Conservation (phyloP, 2,113 vertebrate species). For the Pitta sordida region DNA sequence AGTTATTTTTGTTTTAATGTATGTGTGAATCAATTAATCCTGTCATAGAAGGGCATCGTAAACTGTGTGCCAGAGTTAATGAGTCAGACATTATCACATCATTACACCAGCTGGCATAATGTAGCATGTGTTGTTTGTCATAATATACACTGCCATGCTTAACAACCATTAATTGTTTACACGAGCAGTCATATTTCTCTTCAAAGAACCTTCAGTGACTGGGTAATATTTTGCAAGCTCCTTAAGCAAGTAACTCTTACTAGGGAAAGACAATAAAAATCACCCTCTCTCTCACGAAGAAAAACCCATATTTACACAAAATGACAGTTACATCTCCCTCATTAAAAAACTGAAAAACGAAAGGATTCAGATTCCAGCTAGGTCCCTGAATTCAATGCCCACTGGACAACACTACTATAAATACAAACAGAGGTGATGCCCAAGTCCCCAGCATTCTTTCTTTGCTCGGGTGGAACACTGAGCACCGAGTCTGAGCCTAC, state of each 20-base stretch:
- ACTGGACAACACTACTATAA: background rate
- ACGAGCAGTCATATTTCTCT: conserved; percentile 81
- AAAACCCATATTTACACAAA: background rate
- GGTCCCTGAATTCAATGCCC: background rate
- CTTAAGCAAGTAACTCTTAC: conserved; percentile 63
- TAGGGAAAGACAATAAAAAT: conserved; percentile 36
- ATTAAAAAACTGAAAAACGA: background rate
- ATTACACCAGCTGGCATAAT: conserved; percentile 97
- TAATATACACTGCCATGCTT: conserved; percentile 94
- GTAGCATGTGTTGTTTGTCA: conserved; percentile 99
- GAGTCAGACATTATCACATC: conserved; percentile 97
- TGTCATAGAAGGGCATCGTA: conserved; percentile 94
- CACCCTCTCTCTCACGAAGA: background rate
- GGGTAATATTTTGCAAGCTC: conserved; percentile 78
- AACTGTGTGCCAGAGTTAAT: conserved; percentile 98
- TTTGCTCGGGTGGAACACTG: rapidly evolving
- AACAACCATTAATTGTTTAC: conserved; percentile 93
- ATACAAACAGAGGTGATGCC: background rate
- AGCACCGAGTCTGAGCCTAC: background rate
- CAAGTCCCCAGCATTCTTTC: background rate
- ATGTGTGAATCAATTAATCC: conserved; percentile 98
- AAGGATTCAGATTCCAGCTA: background rate
- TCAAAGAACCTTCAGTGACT: conserved; percentile 81
- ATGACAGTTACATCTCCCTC: background rate
- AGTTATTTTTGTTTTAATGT: conserved; percentile 98